Evolutionary conservation across 2,113 vertebrate genomes (phyloP).

Genomic region (Pseudorhombus dupliciocellatus): DNA sequence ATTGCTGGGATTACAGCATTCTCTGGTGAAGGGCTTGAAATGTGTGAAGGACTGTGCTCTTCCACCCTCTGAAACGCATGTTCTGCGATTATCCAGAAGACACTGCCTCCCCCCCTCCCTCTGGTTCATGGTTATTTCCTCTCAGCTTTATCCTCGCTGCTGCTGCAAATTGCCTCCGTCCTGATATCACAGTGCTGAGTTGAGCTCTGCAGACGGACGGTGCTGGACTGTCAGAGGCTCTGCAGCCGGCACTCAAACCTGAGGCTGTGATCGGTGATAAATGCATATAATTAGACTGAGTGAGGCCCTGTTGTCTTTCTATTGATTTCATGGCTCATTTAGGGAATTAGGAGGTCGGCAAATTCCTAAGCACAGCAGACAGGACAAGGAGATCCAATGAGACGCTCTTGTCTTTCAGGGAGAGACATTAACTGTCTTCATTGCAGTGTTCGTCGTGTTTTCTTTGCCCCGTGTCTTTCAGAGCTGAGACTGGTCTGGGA

Average conservation of each 20-base stretch:
- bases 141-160: slow-evolving; percentile 39
- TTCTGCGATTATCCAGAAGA: slow-evolving; percentile 35
- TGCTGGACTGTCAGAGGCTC: slow-evolving; percentile 43
- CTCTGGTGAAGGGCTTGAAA: slow-evolving; percentile 21
- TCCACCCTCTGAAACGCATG: slow-evolving; percentile 18
- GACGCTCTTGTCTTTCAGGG: slow-evolving; percentile 23
- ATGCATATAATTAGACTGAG: slow-evolving; percentile 72
- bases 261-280: slow-evolving; percentile 64
- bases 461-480: not conserved
- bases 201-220: slow-evolving; percentile 44
- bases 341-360: slow-evolving; percentile 65
- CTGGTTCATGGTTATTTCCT: slow-evolving; percentile 40
- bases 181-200: slow-evolving; percentile 56
- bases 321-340: slow-evolving; percentile 72
- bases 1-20: slow-evolving; percentile 44
- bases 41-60: slow-evolving; percentile 1
- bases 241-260: slow-evolving; percentile 45
- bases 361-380: slow-evolving; percentile 64
- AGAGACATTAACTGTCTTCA: not conserved
- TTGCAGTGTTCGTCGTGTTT: too few species aligned
- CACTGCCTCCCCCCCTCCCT: slow-evolving; percentile 6
- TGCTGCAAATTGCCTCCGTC: slow-evolving; percentile 30
- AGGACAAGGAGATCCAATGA: slow-evolving; percentile 45
- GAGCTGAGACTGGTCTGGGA: slow-evolving; percentile 42
- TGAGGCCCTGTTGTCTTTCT: slow-evolving; percentile 43